Conservation (phyloP, 2,113 vertebrate species). For the Pterocles orientalis region DNA sequence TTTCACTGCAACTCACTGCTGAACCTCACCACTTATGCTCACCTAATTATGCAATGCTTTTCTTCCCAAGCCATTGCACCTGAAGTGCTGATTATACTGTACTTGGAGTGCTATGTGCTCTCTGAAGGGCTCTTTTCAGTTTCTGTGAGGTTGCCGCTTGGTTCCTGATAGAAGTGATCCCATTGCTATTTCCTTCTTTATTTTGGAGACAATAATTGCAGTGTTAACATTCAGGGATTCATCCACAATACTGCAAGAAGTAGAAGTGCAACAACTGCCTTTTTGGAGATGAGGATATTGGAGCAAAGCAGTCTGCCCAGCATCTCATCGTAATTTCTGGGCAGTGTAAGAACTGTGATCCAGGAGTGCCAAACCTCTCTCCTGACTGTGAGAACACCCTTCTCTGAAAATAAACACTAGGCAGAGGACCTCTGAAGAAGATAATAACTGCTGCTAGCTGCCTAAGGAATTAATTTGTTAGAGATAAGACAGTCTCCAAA, state of each 20-base stretch:
- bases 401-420: neutral
- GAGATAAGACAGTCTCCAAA: neutral
- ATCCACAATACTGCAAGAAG: neutral
- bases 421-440: neutral
- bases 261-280: neutral
- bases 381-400: neutral
- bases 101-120: neutral
- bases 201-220: neutral
- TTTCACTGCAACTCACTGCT: neutral
- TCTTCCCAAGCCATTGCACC: constrained; percentile 8
- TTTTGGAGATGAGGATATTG: neutral
- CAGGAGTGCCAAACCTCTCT: neutral
- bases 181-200: neutral
- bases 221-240: neutral
- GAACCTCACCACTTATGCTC: constrained; percentile 2
- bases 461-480: neutral
- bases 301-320: neutral
- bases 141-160: neutral
- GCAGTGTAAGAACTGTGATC: neutral
- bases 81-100: constrained; percentile 18
- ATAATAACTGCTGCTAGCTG: neutral
- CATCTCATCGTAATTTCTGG: neutral
- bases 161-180: neutral
- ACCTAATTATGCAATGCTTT: neutral
- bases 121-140: neutral